Conservation (phyloP, 2,113 vertebrate species). For the Hippoglossus stenolepis region DNA sequence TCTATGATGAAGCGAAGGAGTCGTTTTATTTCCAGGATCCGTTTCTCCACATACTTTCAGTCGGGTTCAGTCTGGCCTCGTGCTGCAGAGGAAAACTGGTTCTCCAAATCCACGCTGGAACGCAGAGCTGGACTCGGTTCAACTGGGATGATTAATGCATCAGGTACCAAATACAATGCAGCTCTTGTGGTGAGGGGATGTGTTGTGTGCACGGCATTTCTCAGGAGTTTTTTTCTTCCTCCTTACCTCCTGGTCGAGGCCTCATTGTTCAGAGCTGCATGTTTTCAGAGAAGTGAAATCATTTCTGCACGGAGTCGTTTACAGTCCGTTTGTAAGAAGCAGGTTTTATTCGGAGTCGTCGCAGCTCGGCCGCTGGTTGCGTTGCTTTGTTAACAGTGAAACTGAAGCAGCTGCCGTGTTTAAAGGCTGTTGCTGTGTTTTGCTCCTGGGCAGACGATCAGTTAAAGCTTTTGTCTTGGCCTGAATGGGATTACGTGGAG, state of each 20-base stretch:
- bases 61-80: background rate
- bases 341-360: background rate
- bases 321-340: background rate
- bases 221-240: background rate
- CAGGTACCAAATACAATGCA: conserved; percentile 75
- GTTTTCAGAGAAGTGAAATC: background rate
- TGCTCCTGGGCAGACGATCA: conserved; percentile 39
- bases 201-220: conserved; percentile 20
- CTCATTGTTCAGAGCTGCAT: conserved; percentile 33
- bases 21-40: background rate
- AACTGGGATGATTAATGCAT: conserved; percentile 71
- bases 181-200: conserved; percentile 60
- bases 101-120: conserved; percentile 62
- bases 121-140: conserved; percentile 62
- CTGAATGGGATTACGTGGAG: conserved; percentile 40
- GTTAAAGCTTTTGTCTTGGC: conserved; percentile 30
- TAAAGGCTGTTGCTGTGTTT: conserved; percentile 22
- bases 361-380: background rate
- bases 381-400: conserved; percentile 47
- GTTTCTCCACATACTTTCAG: conserved; percentile 1
- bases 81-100: conserved; percentile 36
- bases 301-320: no score
- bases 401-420: conserved; percentile 45
- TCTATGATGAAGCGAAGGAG: background rate
- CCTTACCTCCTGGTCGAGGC: background rate